A percentile compares a stretch with the other conserved stretches of the same genome.
phyloP scores from a whole-genome alignment of 2,113 vertebrate species.

The Xyrauchen texanus region DNA sequence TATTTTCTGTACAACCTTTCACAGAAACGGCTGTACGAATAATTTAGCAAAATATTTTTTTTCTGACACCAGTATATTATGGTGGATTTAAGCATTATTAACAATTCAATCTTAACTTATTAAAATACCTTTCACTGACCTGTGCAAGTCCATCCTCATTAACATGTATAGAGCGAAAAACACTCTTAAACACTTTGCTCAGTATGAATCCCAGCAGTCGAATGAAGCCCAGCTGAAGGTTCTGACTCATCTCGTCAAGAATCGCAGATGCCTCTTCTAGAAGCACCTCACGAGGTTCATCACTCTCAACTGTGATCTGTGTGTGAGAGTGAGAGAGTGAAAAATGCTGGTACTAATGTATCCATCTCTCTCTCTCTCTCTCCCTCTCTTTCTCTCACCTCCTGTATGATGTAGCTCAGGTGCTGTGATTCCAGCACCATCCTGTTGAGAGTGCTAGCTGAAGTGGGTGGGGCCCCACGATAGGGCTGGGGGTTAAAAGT shows the following conservation, averaged over 20 bases:
- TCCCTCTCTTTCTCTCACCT: slow-evolving; percentile 73
- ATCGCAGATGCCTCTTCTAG: slow-evolving; percentile 79
- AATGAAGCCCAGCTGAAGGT: slow-evolving; percentile 83
- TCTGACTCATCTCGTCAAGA: slow-evolving; percentile 92
- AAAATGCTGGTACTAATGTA: neutral
- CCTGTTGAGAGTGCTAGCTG: slow-evolving; percentile 77
- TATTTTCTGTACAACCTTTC: too few relatives aligned
- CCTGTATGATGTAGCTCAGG: slow-evolving; percentile 80
- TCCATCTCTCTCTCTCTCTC: too few relatives aligned
- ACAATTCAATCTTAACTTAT: too few relatives aligned
- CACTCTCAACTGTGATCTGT: slow-evolving; percentile 83
- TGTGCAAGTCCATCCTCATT: slow-evolving; percentile 91
- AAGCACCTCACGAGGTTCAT: slow-evolving; percentile 77
- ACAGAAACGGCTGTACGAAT: too few relatives aligned
- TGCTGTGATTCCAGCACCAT: slow-evolving; percentile 85
- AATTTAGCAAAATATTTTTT: too few relatives aligned
- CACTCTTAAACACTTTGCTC: slow-evolving; percentile 87
- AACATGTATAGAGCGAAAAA: slow-evolving; percentile 85
- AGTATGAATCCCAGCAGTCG: slow-evolving; percentile 85
- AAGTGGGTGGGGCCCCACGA: slow-evolving; percentile 75
- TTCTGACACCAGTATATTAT: too few relatives aligned
- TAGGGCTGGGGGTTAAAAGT: slow-evolving; percentile 82
- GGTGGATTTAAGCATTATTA: too few relatives aligned
- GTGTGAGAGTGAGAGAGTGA: neutral
- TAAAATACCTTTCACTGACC: slow-evolving; percentile 72